These are phyloP conservation scores for Plagiodera versicolora DNA, from an alignment of 2,888 invertebrate species.

Conservation along the genomic window DNA sequence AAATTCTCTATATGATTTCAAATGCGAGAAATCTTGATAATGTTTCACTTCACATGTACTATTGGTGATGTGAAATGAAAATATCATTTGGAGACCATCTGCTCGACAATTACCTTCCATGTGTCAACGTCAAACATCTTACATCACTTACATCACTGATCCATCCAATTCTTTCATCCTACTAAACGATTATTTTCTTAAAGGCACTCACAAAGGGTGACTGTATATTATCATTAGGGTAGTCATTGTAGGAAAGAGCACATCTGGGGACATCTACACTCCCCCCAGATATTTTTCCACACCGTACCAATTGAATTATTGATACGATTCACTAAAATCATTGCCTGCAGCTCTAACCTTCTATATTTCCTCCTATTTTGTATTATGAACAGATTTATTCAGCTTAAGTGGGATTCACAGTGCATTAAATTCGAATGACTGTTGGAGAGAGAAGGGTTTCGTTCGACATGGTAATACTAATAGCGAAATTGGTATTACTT, in stretches of 20 bases:
- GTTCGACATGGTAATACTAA: constrained; percentile 1
- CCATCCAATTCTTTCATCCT: constrained; percentile 21
- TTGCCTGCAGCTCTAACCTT: constrained; percentile 32
- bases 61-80: no score
- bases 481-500: constrained; percentile 9
- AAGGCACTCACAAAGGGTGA: constrained; percentile 21
- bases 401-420: constrained; percentile 22
- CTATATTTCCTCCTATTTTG: constrained; percentile 33
- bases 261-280: constrained; percentile 28
- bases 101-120: constrained; percentile 4
- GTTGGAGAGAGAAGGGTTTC: neutral
- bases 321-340: constrained; percentile 34
- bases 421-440: constrained; percentile 19
- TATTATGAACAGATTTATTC: constrained; percentile 23
- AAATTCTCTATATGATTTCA: no score
- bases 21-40: no score
- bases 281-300: constrained; percentile 15
- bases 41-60: no score
- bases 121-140: constrained; percentile 1
- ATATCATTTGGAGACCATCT: no score
- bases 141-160: constrained; percentile 18
- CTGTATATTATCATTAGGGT: constrained; percentile 29
- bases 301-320: constrained; percentile 20
- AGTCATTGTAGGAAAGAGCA: constrained; percentile 30
- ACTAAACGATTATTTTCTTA: constrained; percentile 22